Base-by-base conservation (phyloP, 2,113 vertebrate species). In the Lampris megalopsis region DNA sequence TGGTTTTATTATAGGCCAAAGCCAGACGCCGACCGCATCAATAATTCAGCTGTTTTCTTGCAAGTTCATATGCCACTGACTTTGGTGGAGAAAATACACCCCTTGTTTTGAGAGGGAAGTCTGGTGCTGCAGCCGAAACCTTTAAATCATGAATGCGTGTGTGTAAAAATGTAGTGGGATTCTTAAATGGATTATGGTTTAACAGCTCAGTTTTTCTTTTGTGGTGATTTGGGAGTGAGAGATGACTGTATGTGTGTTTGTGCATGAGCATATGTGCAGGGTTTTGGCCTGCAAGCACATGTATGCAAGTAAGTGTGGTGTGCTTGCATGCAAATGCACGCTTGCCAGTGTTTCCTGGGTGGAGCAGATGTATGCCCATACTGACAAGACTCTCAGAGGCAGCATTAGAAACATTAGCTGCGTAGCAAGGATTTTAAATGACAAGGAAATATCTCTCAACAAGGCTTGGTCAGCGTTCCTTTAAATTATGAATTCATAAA, bases 401-500 rank as follows among this genome's bases (percentile, higher is more conserved):
- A 38, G 8, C 5, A 42, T 75, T 48, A 79, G 40, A 35, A 52
- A 58, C 9, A 49, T 13, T 43, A 9, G 11, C 6, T 36, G 41
- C n/a, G 1, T n/a, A 48, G 24, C 4, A 37, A 41, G 59, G 9
- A 57, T 82, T 85, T 69, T 2, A 73, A 45, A 63, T 56, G 47
- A 66, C 56, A 43, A 43, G 38, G 1, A 54, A 50, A 61, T n/a
- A 24, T 58, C 47, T 10, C 8, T 40, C 13, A 45, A 61, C 1
- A 3, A 63, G 42, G 49, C 56, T 61, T 49, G 45, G 40, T 79
- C 56, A 56, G 64, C 36, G 5, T 54, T 50, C 7, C 54, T 70
- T 74, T 63, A 75, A 77, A 74, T 74, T 35, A 83, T 85, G 24
- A 60, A 69, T 59, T 80, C 48, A 68, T 82, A 65, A 71, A 77